Conservation (phyloP, 2,888 invertebrate genomes). For the Plebejus melissa region DNA sequence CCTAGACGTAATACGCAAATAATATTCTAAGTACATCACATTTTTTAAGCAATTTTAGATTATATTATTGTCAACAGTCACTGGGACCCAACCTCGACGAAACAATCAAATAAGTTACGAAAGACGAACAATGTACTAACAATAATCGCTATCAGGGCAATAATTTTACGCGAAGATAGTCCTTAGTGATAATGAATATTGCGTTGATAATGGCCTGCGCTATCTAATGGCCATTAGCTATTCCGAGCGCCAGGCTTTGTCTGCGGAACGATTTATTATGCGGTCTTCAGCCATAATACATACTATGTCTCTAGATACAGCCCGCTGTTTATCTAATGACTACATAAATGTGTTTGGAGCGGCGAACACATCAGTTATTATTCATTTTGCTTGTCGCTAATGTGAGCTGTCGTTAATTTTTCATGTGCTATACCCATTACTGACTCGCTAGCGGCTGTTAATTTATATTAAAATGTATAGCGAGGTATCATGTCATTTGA, state of each 20-base stretch:
- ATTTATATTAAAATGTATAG: background rate
- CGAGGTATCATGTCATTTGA: background rate
- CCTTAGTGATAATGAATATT: slow-evolving; percentile 35
- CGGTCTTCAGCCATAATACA: slow-evolving; percentile 36
- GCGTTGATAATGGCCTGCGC: slow-evolving; percentile 35
- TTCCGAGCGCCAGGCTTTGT: slow-evolving; percentile 38
- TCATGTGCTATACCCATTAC: background rate
- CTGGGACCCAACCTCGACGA: slow-evolving; percentile 23
- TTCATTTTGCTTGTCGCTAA: slow-evolving; percentile 10
- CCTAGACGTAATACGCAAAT: no score
- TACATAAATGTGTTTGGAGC: slow-evolving; percentile 23
- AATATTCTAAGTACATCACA: no score
- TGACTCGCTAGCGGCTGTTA: background rate
- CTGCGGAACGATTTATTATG: slow-evolving; percentile 39
- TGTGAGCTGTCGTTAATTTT: slow-evolving; percentile 9
- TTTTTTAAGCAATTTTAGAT: background rate
- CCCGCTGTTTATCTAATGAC: slow-evolving; percentile 23
- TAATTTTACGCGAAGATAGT: slow-evolving; percentile 33
- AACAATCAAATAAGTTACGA: slow-evolving; percentile 34
- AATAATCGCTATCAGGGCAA: slow-evolving; percentile 33
- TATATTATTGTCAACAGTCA: background rate
- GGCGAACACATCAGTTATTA: slow-evolving; percentile 20
- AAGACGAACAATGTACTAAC: slow-evolving; percentile 32
- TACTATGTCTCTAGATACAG: slow-evolving; percentile 24
- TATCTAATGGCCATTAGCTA: slow-evolving; percentile 38